A percentile compares a stretch with the other conserved stretches of the same genome.
These are phyloP conservation scores for Chironomus riparius DNA, from an alignment of 2,888 invertebrate genomes.

Conservation along the genomic window DNA sequence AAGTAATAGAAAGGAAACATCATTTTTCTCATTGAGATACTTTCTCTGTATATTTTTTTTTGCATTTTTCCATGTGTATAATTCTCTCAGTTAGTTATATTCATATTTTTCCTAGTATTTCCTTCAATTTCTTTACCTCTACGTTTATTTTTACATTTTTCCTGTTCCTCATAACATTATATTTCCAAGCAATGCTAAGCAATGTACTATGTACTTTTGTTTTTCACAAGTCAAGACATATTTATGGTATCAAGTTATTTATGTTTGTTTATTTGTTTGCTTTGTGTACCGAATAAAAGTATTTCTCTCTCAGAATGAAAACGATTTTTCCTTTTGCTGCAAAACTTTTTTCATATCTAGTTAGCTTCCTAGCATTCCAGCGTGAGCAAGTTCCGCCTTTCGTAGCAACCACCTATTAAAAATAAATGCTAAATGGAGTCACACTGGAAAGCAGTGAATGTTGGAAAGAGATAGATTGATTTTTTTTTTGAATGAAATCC, in stretches of 20 bases:
- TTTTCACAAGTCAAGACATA: slow-evolving; percentile 17
- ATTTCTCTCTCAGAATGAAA: not conserved
- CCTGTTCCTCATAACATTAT: not conserved
- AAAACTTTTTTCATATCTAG: not conserved
- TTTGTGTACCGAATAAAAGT: slow-evolving; percentile 3
- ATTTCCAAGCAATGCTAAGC: not conserved
- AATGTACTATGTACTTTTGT: not conserved
- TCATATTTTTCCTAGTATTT: not conserved
- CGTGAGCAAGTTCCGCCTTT: slow-evolving; percentile 13
- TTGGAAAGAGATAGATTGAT: not conserved
- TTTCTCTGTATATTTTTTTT: not conserved
- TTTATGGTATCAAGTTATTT: slow-evolving; percentile 27
- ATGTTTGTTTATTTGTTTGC: slow-evolving; percentile 27
- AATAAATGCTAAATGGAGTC: slow-evolving; percentile 25
- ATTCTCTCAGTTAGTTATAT: slow-evolving; percentile 15
- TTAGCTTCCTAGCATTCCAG: slow-evolving; percentile 20
- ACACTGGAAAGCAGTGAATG: slow-evolving; percentile 2
- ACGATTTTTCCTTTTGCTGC: not conserved
- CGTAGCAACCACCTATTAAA: slow-evolving; percentile 25
- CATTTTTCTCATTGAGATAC: not conserved
- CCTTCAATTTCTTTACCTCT: too few relatives aligned
- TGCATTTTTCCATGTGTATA: not conserved
- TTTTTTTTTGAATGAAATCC: not conserved
- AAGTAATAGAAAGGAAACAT: not conserved
- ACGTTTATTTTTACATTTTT: not conserved